Evolutionary conservation across 2,888 invertebrate species (phyloP), one percentile per base, ranked within the genome.

Genomic region (Dendrolimus pini): DNA sequence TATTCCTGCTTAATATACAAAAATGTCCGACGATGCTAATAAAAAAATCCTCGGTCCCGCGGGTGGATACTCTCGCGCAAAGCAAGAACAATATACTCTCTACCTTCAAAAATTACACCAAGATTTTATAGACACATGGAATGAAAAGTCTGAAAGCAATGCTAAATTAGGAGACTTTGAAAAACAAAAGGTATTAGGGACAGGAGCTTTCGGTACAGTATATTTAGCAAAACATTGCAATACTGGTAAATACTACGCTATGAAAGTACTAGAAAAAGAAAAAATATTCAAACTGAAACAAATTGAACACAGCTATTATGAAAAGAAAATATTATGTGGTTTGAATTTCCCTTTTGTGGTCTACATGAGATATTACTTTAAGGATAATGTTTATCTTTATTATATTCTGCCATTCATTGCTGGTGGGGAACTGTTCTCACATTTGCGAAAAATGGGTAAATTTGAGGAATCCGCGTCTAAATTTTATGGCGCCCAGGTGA

Each of bases 401-500:
- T 93, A 96, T 80, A 93, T 96, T 9, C 89, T 97, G 83, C 97
- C 97, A 2, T 97, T 95, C 69, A 86, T 97, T 8, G 92, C 93
- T 60, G 98, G 97, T 0, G 97, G 97, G 0, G 97, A 98, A 82
- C 94, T 98, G 93, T 97, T 97, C 74, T 93, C 94, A 0, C 94
- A 95, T 75, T 88, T 96, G 58, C 92, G 95, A 59, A 93, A 92
- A 73, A 84, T 85, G 70, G 92, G 90, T 3, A 92, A 92, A 65
- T 94, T 95, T 82, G 94, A 95, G 63, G 98, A 98, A 82, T 91
- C 92, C 41, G 91, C 95, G 63, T 92, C 97, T 0, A 94, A 94
- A 72, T 98, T 98, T 89, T 99, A 98, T 83, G 96, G 94, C 0
- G 95, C 96, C 41, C 98, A 99, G 91, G 96, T 98, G 2, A 92